Evolutionary conservation across 2,888 invertebrate genomes (phyloP), one percentile per base, ranked within the genome.

Genomic region (Drosophila putrida): DNA sequence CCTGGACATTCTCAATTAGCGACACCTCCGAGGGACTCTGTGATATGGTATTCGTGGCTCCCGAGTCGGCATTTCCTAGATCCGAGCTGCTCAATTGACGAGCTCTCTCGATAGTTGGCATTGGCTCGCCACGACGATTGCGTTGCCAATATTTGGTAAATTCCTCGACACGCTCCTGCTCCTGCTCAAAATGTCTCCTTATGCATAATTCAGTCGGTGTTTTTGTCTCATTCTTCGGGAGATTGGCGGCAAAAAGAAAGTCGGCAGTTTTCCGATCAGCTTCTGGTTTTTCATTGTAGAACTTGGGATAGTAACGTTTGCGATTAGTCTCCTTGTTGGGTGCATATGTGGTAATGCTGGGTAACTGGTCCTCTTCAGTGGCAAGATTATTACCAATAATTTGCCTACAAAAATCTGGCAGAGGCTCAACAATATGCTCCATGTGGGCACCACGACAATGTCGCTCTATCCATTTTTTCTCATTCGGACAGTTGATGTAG

Each of bases 371-470:
- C 0, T 33, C 25, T 55, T 90, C 90, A 2, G 68, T 75, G 1
- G 70, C 61, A 39, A 90, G n/a, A 54, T 90, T 90, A 20, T 80
- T 90, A 4, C 39, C 46, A 1, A 89, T 57, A 0, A 90, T 86
- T 4, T 57, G 4, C 1, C 81, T 64, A 39, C 77, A 84, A 6
- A 80, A 51, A 0, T 46, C 55, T 0, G 78, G 53, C 20, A n/a
- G 5, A 0, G 87, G 67, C 8, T 81, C 78, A 0, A 20, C 33
- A 0, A 75, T 9, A 0, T 47, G 10, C 0, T 47, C 0, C 10
- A 25, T 51, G 33, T 51, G 28, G 54, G 65, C 11, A 55, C 63
- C n/a, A 0, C 91, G 83, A 41, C 91, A 91, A 53, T 91, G 36
- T 0, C 57, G 58, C n/a, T 15, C 33, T 6, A 91, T 90, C 90